These are phyloP conservation scores for Thelaira solivaga DNA, from an alignment of 2,888 invertebrate genomes.

Conservation along the genomic window DNA sequence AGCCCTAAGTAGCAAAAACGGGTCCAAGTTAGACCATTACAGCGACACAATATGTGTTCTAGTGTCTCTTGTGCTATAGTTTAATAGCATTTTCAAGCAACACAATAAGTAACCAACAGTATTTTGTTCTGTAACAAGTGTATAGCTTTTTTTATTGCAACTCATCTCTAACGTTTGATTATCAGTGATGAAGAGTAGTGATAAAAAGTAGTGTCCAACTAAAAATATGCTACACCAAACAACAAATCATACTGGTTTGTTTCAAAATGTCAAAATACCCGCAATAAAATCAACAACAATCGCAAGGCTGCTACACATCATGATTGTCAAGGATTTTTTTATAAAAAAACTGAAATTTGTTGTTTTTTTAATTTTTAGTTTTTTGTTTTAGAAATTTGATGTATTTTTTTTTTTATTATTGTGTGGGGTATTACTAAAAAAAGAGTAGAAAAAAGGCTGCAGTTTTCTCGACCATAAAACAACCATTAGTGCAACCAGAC, in stretches of 20 bases:
- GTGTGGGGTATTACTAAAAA: not conserved
- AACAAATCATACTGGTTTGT: constrained; percentile 38
- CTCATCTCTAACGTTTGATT: no score
- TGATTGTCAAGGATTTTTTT: not conserved
- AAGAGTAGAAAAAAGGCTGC: not conserved
- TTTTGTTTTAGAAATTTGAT: not conserved
- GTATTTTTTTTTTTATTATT: constrained; percentile 16
- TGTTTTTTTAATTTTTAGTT: not conserved
- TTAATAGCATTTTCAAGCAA: no score
- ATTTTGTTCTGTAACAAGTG: no score
- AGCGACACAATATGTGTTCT: no score
- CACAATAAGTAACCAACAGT: no score
- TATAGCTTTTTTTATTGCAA: no score
- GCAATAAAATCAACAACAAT: constrained; percentile 37
- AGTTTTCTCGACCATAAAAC: constrained; percentile 34
- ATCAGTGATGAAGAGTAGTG: not conserved
- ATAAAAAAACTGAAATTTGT: no score
- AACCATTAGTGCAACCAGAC: constrained; percentile 38
- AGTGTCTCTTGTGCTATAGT: no score
- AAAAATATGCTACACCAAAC: constrained; percentile 10
- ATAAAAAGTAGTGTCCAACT: not conserved
- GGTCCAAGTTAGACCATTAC: no score
- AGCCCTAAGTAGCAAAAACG: no score
- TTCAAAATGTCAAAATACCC: constrained; percentile 8
- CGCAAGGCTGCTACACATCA: not conserved